phyloP scores from a whole-genome alignment of 1,140 invertebrate genomes.

The Macrobrachium rosenbergii region DNA sequence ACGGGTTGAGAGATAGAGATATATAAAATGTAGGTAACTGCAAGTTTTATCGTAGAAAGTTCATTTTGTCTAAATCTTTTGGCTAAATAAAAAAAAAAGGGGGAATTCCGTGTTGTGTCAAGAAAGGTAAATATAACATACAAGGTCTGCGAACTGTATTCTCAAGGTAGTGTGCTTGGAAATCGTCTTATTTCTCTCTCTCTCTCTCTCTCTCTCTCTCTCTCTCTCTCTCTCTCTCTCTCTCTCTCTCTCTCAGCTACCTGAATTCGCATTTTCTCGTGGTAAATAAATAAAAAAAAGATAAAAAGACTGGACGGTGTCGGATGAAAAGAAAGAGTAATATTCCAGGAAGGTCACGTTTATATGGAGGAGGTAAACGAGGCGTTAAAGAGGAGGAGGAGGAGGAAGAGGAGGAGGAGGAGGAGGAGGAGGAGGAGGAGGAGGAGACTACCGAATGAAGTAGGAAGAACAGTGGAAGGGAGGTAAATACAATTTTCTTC shows the following conservation, averaged over 20 bases:
- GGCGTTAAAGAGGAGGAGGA: not conserved
- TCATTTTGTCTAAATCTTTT: too few relatives aligned
- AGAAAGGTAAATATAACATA: too few relatives aligned
- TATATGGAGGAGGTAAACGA: not conserved
- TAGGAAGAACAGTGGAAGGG: too few relatives aligned
- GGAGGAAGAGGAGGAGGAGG: not conserved
- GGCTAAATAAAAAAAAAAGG: too few relatives aligned
- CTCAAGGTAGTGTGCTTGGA: too few relatives aligned
- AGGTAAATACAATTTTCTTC: not conserved
- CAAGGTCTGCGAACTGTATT: too few relatives aligned
- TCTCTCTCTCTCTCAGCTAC: not conserved
- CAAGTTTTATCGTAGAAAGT: too few relatives aligned
- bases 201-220: not conserved
- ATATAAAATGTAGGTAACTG: too few relatives aligned
- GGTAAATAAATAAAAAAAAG: not conserved
- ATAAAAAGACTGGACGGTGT: not conserved
- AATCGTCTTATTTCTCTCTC: too few relatives aligned
- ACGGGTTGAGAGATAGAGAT: too few relatives aligned
- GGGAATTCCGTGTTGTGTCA: too few relatives aligned
- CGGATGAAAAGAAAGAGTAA: not conserved
- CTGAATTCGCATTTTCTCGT: not conserved
- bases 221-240: not conserved
- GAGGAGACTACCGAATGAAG: too few relatives aligned
- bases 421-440: constrained; percentile 9
- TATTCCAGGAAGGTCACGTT: not conserved